Evolutionary conservation across 2,797 vertebrate species (phyloP), one percentile per base, ranked within the genome.

Genomic region (Coregonus suidteri): DNA sequence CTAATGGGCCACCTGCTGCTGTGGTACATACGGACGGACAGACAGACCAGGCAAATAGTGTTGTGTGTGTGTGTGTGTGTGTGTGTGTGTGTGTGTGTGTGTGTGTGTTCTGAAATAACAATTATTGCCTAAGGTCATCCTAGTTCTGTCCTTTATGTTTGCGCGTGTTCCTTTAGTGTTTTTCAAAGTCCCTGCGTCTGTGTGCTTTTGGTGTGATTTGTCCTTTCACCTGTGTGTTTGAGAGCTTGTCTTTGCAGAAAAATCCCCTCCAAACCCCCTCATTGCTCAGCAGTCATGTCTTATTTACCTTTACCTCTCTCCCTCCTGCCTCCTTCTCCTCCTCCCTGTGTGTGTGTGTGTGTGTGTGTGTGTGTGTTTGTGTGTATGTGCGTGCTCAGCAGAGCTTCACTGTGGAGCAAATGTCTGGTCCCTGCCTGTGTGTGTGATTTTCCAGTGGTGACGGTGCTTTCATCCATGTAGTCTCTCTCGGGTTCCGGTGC

Each of bases 391-490:
- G 41, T 47, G 41, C 9, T 47, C 67, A 16, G 25, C 65, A n/a
- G 75, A 20, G 70, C 79, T 76, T 77, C 64, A 30, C 72, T 69
- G 80, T 80, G 80, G 73, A 59, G 79, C 71, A 83, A 87, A 91
- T 83, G 70, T 85, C 86, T 88, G 74, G 79, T 85, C 82, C 80
- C 15, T 20, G 73, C 71, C 75, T 71, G 82, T 83, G 75, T 78
- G 82, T 83, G 78, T 89, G 73, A 88, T 91, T 90, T 90, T 89
- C 81, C 80, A 71, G 78, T 77, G 77, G 83, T 81, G 76, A 81
- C 53, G 77, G 72, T 74, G 84, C 87, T 88, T 88, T 87, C 87
- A 41, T 37, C 35, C 35, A 37, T 6, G 35, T 37, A 37, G 5
- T 37, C 35, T 37, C 35, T 37, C 35, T 37, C 0, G 35, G 35